Conservation (phyloP, 2,888 invertebrate species). For the Chrysotoxum bicinctum region DNA sequence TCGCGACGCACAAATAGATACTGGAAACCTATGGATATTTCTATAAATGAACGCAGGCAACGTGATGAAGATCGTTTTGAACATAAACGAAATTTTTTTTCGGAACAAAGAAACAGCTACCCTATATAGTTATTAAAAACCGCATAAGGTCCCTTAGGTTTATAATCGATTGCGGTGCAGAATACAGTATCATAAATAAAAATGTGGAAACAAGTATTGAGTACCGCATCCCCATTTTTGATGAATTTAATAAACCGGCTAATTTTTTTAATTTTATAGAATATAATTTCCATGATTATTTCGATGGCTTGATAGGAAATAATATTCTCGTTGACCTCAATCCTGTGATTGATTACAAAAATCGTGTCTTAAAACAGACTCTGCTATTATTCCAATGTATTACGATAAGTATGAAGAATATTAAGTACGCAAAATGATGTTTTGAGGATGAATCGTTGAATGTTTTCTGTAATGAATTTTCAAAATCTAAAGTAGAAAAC, state of each 20-base stretch:
- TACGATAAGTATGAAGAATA: no score
- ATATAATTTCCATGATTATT: slow-evolving; percentile 4
- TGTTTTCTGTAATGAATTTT: no score
- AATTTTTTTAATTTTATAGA: not conserved
- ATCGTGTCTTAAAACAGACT: slow-evolving; percentile 18
- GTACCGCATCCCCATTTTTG: not conserved
- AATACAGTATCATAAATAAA: no score
- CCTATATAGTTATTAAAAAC: not conserved
- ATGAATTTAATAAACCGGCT: not conserved
- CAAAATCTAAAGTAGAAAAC: no score
- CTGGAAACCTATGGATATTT: not conserved
- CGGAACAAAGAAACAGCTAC: not conserved
- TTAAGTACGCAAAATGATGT: no score
- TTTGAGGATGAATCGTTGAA: no score
- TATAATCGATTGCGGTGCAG: not conserved
- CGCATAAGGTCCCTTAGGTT: not conserved
- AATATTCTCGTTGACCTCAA: not conserved
- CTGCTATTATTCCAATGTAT: not conserved
- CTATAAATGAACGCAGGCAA: not conserved
- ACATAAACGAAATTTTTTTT: no score
- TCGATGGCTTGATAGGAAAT: slow-evolving; percentile 1
- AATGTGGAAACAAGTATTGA: not conserved
- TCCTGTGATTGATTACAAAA: slow-evolving; percentile 10
- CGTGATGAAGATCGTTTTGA: not conserved
- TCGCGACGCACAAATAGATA: not conserved